Evolutionary conservation across 2,113 vertebrate species (phyloP), one percentile per base, ranked within the genome.

Genomic region (Empidonax traillii): DNA sequence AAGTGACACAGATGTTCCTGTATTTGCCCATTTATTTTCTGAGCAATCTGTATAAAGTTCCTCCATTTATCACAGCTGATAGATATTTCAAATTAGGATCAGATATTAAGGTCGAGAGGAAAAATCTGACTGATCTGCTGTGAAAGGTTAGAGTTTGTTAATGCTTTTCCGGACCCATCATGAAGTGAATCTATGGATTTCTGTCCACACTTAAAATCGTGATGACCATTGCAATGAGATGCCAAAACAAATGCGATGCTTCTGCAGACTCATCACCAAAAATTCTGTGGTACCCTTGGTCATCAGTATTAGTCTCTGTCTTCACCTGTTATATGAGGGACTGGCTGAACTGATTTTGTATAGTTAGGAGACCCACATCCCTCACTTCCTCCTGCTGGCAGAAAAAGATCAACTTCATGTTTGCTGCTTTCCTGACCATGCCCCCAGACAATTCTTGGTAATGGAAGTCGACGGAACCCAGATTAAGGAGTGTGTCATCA

Each of bases 201-300:
- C 27, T n/a, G 16, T 85, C n/a, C 2, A 2, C 47, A 47, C n/a
- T 81, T 91, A 27, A 75, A 71, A 37, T 67, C 0, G 0, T 5
- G 18, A 39, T 0, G 0, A 55, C 10, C 28, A 4, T 61, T 89
- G 43, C 31, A 53, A 1, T 41, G 46, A 37, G 16, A 9, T 52
- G 22, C 30, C 14, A 55, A 25, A 85, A 33, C 11, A 76, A 76
- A 18, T 0, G 2, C 11, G 19, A 6, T 82, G 44, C 33, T 93
- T 52, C 33, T 82, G 23, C 30, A 67, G 28, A 35, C 24, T 72
- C 1, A 11, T 4, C 19, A 27, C 52, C 59, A 30, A 47, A 63
- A 85, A 37, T 79, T 73, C 12, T 44, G 17, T 69, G 25, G 12
- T 85, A 56, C 9, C 39, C 55, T 51, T 93, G 22, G 27, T 79